Evolutionary conservation across 2,113 vertebrate genomes (phyloP).

Genomic region (Nyctereutes procyonoides): DNA sequence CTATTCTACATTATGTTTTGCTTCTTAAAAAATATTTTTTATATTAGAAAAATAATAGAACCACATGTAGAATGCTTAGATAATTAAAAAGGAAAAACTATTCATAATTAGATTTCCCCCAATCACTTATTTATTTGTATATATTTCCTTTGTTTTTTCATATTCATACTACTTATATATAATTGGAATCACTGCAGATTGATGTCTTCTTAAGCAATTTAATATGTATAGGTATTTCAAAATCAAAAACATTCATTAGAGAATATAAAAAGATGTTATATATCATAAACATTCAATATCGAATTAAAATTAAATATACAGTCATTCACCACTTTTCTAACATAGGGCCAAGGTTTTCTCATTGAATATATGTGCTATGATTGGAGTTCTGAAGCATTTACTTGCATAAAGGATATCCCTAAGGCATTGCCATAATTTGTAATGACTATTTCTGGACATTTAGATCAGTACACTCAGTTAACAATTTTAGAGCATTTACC

Average conservation of each 20-base stretch:
- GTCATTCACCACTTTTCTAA: not conserved
- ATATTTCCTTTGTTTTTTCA: slow-evolving; percentile 19
- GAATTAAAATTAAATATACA: not conserved
- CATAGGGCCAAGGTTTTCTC: not conserved
- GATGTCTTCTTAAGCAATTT: slow-evolving; percentile 28
- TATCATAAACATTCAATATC: not conserved
- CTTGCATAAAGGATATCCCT: not conserved
- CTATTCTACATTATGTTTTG: not conserved
- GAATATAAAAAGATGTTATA: not conserved
- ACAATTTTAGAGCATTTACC: not conserved
- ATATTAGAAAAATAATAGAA: slow-evolving; percentile 42
- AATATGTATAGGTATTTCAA: not conserved
- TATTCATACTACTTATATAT: not conserved
- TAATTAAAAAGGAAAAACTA: slow-evolving; percentile 23
- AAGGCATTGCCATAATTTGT: not conserved
- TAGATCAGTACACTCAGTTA: not conserved
- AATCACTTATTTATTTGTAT: slow-evolving; percentile 57
- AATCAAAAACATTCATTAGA: not conserved
- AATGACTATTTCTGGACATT: slow-evolving; percentile 39
- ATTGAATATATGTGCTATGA: not conserved
- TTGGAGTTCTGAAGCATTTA: not conserved
- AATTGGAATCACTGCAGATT: not conserved
- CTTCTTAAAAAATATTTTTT: slow-evolving; percentile 25
- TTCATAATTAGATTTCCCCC: slow-evolving; percentile 26
- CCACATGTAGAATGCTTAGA: not conserved